phyloP scores from a whole-genome alignment of 30 jellyfish, hydroid and myxozoan genomes.

The Clytia hemisphaerica region DNA sequence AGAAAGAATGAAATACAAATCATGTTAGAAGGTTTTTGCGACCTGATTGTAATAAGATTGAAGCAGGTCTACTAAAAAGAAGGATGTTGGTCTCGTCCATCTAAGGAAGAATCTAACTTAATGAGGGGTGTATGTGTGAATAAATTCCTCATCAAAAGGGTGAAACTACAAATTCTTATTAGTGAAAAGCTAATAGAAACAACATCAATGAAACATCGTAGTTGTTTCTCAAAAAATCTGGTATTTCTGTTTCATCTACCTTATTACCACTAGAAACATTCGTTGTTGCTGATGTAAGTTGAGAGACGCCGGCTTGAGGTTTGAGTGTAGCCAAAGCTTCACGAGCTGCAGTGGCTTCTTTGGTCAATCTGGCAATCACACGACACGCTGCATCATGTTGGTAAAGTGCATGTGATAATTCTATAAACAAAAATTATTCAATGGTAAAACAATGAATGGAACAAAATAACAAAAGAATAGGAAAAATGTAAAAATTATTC shows the following conservation, averaged over 20 bases:
- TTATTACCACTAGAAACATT: background rate
- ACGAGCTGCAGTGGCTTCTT: conserved; percentile 95
- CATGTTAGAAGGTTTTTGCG: too few species aligned
- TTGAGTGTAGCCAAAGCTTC: conserved; percentile 96
- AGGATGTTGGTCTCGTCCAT: too few species aligned
- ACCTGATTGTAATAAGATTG: too few species aligned
- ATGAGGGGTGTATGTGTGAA: too few species aligned
- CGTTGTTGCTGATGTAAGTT: conserved; percentile 28
- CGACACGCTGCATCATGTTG: conserved; percentile 99
- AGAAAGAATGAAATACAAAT: background rate
- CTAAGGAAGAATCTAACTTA: too few species aligned
- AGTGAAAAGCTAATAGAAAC: background rate
- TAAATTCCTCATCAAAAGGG: too few species aligned
- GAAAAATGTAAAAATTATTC: background rate
- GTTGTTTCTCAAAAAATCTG: too few species aligned
- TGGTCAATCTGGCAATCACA: conserved; percentile 93
- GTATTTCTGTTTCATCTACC: background rate
- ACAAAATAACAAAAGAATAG: background rate
- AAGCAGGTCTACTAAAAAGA: too few species aligned
- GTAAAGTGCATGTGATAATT: conserved; percentile 83
- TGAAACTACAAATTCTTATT: background rate
- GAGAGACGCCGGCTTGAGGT: conserved; percentile 82
- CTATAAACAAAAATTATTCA: conserved; percentile 17
- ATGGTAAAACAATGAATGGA: background rate
- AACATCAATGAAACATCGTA: too few species aligned